These are phyloP conservation scores for Hetaerina americana DNA, from an alignment of 1,140 invertebrate species.

Conservation along the genomic window DNA sequence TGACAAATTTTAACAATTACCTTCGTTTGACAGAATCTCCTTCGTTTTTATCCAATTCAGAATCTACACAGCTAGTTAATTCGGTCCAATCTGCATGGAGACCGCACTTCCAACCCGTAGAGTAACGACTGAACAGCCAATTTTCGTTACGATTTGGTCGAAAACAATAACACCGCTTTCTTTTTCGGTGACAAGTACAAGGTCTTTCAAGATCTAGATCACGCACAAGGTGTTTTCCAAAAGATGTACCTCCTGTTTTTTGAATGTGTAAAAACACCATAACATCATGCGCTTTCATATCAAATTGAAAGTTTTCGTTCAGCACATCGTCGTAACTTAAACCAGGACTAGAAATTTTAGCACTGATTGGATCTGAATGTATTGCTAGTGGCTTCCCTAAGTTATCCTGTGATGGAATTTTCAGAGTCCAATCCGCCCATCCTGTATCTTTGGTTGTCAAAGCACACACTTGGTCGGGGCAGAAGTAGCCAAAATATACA, in stretches of 20 bases:
- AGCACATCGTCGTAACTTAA: slow-evolving; percentile 69
- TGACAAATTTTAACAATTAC: no score
- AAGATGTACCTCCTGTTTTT: slow-evolving; percentile 88
- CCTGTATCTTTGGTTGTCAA: slow-evolving; percentile 46
- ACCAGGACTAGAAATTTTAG: slow-evolving; percentile 27
- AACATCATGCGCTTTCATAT: slow-evolving; percentile 84
- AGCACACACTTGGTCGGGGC: slow-evolving; percentile 72
- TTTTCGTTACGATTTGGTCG: slow-evolving; percentile 77
- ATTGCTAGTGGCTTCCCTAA: slow-evolving; percentile 39
- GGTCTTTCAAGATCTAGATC: slow-evolving; percentile 81
- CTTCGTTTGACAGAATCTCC: slow-evolving; percentile 60
- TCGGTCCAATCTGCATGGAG: slow-evolving; percentile 98
- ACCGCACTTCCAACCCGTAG: slow-evolving; percentile 97
- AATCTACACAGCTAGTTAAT: slow-evolving; percentile 76
- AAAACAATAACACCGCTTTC: slow-evolving; percentile 85
- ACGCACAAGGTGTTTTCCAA: slow-evolving; percentile 86
- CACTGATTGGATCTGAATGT: slow-evolving; percentile 26
- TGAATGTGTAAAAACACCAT: slow-evolving; percentile 98
- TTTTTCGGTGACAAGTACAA: slow-evolving; percentile 71
- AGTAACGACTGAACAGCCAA: slow-evolving; percentile 97
- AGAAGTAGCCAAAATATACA: slow-evolving; percentile 76
- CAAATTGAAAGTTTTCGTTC: slow-evolving; percentile 73
- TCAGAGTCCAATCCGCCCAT: slow-evolving; percentile 24
- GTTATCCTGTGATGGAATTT: slow-evolving; percentile 36
- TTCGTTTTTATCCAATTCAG: slow-evolving; percentile 74